Evolutionary conservation across 1,140 invertebrate genomes (phyloP).

Genomic region (Pogonomyrmex californicus): DNA sequence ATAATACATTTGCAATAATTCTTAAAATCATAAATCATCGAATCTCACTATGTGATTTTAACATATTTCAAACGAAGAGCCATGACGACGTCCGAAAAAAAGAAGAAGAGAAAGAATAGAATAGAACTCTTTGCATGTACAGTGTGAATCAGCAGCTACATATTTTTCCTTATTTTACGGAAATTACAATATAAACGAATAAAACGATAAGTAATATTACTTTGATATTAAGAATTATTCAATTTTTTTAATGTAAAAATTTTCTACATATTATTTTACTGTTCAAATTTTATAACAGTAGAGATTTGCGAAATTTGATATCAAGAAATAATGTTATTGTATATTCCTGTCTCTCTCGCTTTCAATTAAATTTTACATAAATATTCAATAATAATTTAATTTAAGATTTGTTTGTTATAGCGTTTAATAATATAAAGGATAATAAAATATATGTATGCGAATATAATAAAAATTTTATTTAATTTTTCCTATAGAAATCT

Average conservation of each 20-base stretch:
- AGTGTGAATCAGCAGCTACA: neutral
- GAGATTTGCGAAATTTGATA: neutral
- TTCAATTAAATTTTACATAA: neutral
- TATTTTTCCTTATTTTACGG: neutral
- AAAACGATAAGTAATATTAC: neutral
- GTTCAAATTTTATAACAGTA: neutral
- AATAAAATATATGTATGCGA: neutral
- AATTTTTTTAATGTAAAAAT: neutral
- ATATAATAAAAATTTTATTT: neutral
- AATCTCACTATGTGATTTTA: conserved; percentile 34
- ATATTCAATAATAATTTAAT: neutral
- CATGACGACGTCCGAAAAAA: neutral
- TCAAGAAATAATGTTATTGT: neutral
- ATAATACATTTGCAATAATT: conserved; percentile 6
- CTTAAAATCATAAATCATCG: conserved; percentile 2
- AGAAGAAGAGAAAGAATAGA: neutral
- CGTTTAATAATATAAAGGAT: neutral
- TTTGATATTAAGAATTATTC: neutral
- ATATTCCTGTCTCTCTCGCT: neutral
- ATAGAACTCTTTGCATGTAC: neutral
- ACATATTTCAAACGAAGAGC: neutral
- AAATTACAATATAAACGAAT: neutral
- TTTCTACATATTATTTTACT: neutral
- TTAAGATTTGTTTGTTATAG: neutral
- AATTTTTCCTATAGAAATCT: neutral